Evolutionary conservation across 2,888 invertebrate genomes (phyloP), one percentile per base, ranked within the genome.

Genomic region (Bedellia somnulentella): DNA sequence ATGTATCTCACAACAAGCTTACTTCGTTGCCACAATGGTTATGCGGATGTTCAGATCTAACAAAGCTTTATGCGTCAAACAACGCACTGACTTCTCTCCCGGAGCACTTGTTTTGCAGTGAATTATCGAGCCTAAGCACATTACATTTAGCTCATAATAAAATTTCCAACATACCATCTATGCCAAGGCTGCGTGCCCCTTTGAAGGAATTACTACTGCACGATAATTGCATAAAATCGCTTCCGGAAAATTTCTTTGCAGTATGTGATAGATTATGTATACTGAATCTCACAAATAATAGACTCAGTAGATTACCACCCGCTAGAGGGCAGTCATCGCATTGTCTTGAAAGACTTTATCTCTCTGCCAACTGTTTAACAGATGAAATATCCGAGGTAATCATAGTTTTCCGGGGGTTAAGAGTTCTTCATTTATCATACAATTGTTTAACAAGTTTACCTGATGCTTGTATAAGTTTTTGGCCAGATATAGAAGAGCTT

Each of bases 401-500:
- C 28, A 78, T 81, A 34, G 80, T 80, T 35, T 82, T 86, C 31
- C 64, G 76, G 37, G 81, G 84, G 27, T 54, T 91, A 15, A 81
- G 82, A 46, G 80, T 83, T 34, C 60, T 92, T 11, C 89, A 91
- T 47, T 79, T 87, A 9, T 89, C 89, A 2, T 89, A 90, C 45
- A 92, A 91, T 47, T 85, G 86, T 38, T 67, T 91, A 21, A 86
- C 86, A 1, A 73, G 75, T 15, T 61, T 91, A 37, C 86, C 89
- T 1, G 87, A 88, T 44, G 82, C 83, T 38, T 88, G 88, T 47
- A 78, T 87, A 15, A 79, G 80, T 29, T 83, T 82, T 45, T 90
- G 91, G 90, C 77, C 80, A 1, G 85, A 88, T 41, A 75, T 92
- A 38, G 90, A 92, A 63, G 91, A 91, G 49, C 57, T 93, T 17